Percentiles rank a stretch among this genome's conserved stretches.
Evolutionary conservation across 2,888 invertebrate species (phyloP).

Genomic region (Sthenelais limicola): DNA sequence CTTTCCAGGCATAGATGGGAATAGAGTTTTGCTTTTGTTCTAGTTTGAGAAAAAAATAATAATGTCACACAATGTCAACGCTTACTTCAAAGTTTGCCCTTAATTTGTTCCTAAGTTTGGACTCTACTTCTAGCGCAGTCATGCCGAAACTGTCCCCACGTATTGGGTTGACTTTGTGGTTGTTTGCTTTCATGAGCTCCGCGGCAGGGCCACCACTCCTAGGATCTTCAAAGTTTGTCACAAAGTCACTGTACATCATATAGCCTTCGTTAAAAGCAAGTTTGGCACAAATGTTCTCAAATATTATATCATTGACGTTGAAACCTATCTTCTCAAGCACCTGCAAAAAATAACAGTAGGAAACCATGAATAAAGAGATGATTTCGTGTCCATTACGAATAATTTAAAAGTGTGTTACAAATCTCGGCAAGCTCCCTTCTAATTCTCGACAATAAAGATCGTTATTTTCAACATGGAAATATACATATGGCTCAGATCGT

Average conservation of each 20-base stretch:
- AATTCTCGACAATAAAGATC: too few species aligned
- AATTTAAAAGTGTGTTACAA: too few species aligned
- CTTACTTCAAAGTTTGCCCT: conserved; percentile 68
- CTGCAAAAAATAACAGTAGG: too few species aligned
- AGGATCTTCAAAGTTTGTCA: conserved; percentile 64
- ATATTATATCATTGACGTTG: conserved; percentile 63
- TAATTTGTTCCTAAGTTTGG: conserved; percentile 62
- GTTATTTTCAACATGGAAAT: too few species aligned
- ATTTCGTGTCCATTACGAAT: too few species aligned
- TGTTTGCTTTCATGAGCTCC: conserved; percentile 59
- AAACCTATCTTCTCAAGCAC: conserved; percentile 62
- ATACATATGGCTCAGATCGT: too few species aligned
- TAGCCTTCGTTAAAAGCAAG: conserved; percentile 60
- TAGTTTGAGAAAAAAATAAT: too few species aligned
- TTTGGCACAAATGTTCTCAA: conserved; percentile 59
- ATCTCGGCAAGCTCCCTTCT: too few species aligned
- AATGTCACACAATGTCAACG: too few species aligned
- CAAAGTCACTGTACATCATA: conserved; percentile 67
- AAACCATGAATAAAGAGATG: too few species aligned
- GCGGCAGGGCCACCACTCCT: conserved; percentile 55
- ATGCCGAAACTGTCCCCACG: conserved; percentile 68
- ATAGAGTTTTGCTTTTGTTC: too few species aligned
- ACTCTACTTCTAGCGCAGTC: conserved; percentile 64
- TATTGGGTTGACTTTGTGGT: conserved; percentile 67
- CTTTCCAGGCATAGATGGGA: too few species aligned